Base-by-base conservation (phyloP, 2,113 vertebrate genomes). In the Ardeotis arabs region DNA sequence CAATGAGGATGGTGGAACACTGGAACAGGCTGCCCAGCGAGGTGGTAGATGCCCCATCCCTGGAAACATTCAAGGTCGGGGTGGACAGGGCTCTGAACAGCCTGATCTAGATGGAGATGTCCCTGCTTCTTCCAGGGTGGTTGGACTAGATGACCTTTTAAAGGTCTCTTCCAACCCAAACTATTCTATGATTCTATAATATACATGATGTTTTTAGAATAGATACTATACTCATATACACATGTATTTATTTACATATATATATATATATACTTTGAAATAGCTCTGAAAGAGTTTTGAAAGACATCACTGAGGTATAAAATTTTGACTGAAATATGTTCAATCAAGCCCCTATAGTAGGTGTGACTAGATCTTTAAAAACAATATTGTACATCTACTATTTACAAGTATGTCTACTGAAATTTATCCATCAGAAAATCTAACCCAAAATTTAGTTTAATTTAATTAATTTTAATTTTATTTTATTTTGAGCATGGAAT, bases 231-330 rank as follows among this genome's bases (percentile, higher is more conserved):
- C 5, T 60, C 8, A 39, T 56, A 33, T 39, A 31, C 2, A 37
- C 4, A 4, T 16, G 1, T 16, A 37, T 28, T 5, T 72, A 24
- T 76, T 50, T 29, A 28, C 6, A 60, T 31, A 25, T 19, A 52
- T 25, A 60, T 31, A 25, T 19, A 52, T 25, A 44, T 18, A 21
- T 41, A 41, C 4, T 15, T 14, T 45, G 14, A 72, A 73, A 69
- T 56, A 89, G 1, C 8, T 58, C 74, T 69, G 56, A 68, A 84
- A 80, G 8, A 11, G 47, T 80, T 89, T 28, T 80, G 28, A 37
- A 60, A 86, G 20, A 17, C 1, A 18, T 18, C 53, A 25, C 2
- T 0, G 0, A 81, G 2, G 2, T 44, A 49, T 31, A 76, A 45
- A 75, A 55, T 21, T 13, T 24, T 74, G 20, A 33, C 22, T 18